Percentiles rank a stretch among this genome's conserved stretches.
These are phyloP conservation scores for Vespertilio murinus DNA, from an alignment of 2,797 vertebrate species.

Conservation along the genomic window DNA sequence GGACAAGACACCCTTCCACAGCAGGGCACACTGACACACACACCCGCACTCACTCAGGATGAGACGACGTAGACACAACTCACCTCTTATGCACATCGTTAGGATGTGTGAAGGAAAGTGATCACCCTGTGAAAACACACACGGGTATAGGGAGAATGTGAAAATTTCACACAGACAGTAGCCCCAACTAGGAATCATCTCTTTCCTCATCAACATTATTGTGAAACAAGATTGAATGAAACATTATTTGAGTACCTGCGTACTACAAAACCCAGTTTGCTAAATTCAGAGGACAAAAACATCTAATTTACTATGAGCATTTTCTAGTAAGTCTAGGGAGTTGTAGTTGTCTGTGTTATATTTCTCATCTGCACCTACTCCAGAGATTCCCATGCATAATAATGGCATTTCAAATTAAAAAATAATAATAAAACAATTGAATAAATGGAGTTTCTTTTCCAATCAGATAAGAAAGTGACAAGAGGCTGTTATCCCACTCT, in stretches of 20 bases:
- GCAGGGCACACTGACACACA: not conserved
- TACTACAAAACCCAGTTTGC: slow-evolving; percentile 34
- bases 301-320: not conserved
- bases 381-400: not conserved
- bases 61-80: not conserved
- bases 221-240: not conserved
- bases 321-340: not conserved
- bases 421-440: not conserved
- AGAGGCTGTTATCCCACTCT: not conserved
- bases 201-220: not conserved
- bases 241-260: not conserved
- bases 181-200: not conserved
- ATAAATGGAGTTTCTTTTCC: not conserved
- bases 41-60: not conserved
- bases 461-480: slow-evolving; percentile 18
- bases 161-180: not conserved
- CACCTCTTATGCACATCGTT: not conserved
- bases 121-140: not conserved
- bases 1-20: not conserved
- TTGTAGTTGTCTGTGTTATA: not conserved
- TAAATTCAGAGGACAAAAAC: slow-evolving; percentile 1
- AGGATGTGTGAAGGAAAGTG: not conserved
- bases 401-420: not conserved
- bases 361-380: not conserved
- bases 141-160: not conserved